These are phyloP conservation scores for Crioceris asparagi DNA, from an alignment of 2,888 invertebrate genomes.

Conservation along the genomic window DNA sequence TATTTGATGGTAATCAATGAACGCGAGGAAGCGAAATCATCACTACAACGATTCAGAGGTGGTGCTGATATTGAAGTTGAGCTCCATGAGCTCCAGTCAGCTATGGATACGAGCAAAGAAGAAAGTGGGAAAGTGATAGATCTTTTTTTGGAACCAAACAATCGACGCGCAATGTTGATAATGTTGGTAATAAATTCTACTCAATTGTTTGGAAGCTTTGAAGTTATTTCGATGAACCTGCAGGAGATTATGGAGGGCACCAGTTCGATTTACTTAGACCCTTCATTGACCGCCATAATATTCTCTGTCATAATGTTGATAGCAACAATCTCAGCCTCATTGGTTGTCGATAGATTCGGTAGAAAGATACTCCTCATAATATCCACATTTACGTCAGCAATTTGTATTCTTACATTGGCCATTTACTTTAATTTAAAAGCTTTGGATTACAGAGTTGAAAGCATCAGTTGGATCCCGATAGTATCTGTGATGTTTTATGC, in stretches of 20 bases:
- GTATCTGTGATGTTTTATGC: conserved; percentile 31
- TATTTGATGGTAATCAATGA: conserved; percentile 29
- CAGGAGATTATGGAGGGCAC: conserved; percentile 32
- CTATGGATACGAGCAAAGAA: conserved; percentile 29
- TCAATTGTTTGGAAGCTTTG: conserved; percentile 34
- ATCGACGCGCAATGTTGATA: conserved; percentile 32
- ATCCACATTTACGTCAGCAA: conserved; percentile 30
- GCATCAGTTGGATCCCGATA: conserved; percentile 26
- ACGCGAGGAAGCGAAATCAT: conserved; percentile 27
- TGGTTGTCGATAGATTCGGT: conserved; percentile 32
- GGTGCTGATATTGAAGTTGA: conserved; percentile 29
- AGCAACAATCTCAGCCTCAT: conserved; percentile 26
- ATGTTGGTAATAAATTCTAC: conserved; percentile 32
- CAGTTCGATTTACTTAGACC: conserved; percentile 27
- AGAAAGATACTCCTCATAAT: conserved; percentile 29
- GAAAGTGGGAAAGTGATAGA: conserved; percentile 31
- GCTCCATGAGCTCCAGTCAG: conserved; percentile 28
- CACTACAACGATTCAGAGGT: conserved; percentile 25
- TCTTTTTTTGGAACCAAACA: conserved; percentile 29
- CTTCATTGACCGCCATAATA: conserved; percentile 30
- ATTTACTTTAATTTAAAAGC: conserved; percentile 32
- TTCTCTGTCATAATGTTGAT: conserved; percentile 31
- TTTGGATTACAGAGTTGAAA: conserved; percentile 21
- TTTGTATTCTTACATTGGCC: conserved; percentile 29
- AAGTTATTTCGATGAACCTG: conserved; percentile 35